Percentiles rank a stretch among this genome's conserved stretches.
Conservation (phyloP, 2,113 vertebrate genomes). For the Melanotaenia duboulayi region DNA sequence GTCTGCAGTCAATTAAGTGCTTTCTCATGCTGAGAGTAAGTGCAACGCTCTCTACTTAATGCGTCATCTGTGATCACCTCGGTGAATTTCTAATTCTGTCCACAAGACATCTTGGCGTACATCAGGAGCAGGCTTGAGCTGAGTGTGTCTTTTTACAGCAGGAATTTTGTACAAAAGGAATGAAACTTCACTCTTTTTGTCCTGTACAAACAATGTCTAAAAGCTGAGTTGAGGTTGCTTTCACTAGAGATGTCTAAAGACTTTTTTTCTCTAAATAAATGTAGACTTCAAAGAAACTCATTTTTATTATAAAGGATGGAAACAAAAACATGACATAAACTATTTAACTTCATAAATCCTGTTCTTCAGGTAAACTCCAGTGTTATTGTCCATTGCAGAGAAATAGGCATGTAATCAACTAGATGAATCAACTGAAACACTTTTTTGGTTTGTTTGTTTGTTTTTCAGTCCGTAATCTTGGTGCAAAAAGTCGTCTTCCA, state of each 20-base stretch:
- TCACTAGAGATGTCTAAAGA: not conserved
- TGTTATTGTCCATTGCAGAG: not conserved
- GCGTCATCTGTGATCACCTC: conserved; percentile 16
- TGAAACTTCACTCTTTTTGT: not conserved
- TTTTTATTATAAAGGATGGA: conserved; percentile 10
- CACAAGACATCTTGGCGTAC: conserved; percentile 17
- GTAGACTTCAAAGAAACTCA: not conserved
- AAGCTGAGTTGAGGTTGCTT: too few species aligned
- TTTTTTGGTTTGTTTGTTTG: too few species aligned
- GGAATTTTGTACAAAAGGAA: conserved; percentile 1
- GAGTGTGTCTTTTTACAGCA: conserved; percentile 1
- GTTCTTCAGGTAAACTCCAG: not conserved
- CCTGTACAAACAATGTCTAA: too few species aligned
- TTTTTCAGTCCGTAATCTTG: not conserved
- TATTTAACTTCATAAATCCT: conserved; percentile 1
- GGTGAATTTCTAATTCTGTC: conserved; percentile 28
- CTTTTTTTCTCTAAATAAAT: not conserved
- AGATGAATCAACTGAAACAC: too few species aligned
- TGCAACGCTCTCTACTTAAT: conserved; percentile 24
- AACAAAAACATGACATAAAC: conserved; percentile 12
- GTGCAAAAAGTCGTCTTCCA: not conserved
- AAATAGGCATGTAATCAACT: not conserved
- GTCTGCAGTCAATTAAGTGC: conserved; percentile 1
- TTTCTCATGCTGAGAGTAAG: conserved; percentile 30
- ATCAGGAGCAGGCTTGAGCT: not conserved